These are phyloP conservation scores for Tipula confusa DNA, from an alignment of 2,888 invertebrate genomes.

Conservation along the genomic window DNA sequence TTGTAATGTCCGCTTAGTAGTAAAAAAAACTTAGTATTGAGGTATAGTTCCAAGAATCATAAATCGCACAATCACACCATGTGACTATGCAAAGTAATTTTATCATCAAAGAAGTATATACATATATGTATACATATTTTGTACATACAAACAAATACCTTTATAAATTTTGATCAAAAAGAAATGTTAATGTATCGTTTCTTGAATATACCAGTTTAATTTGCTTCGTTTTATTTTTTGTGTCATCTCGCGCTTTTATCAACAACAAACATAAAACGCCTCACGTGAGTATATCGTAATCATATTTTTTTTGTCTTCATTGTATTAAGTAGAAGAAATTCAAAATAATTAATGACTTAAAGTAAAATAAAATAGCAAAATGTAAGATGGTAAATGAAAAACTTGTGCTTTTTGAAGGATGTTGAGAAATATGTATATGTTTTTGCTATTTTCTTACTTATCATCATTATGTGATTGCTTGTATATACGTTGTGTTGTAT, in stretches of 20 bases:
- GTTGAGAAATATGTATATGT: not conserved
- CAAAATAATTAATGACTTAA: not conserved
- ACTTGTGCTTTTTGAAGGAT: not conserved
- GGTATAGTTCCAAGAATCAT: too few relatives aligned
- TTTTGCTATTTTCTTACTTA: not conserved
- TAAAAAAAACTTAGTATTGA: too few relatives aligned
- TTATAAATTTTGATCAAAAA: too few relatives aligned
- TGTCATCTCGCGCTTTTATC: not conserved
- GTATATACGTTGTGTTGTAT: too few relatives aligned
- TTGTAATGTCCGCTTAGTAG: too few relatives aligned
- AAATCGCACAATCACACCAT: too few relatives aligned
- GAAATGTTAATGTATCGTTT: not conserved
- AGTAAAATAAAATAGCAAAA: not conserved
- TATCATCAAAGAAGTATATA: too few relatives aligned
- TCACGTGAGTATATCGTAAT: slow-evolving; percentile 9
- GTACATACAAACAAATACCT: too few relatives aligned
- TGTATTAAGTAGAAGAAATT: not conserved
- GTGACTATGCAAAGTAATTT: too few relatives aligned
- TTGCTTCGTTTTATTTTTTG: not conserved
- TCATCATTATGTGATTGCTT: not conserved
- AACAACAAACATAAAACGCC: not conserved
- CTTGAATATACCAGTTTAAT: not conserved
- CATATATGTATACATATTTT: too few relatives aligned
- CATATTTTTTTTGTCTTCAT: not conserved
- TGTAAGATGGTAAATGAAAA: not conserved